Evolutionary conservation across 1,140 invertebrate species (phyloP).

Genomic region (Phocides pigmalion): DNA sequence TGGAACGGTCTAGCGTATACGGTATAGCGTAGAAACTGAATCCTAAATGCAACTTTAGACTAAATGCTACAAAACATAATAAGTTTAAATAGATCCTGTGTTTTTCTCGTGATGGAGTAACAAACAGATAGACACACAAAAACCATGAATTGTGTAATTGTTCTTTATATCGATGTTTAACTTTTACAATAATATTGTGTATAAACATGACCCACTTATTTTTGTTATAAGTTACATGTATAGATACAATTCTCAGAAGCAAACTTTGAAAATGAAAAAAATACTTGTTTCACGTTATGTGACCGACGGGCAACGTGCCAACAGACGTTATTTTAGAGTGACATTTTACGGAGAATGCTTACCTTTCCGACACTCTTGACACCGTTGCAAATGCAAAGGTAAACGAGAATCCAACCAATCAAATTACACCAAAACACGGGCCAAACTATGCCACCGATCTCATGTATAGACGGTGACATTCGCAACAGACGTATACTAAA

Average conservation of each 20-base stretch:
- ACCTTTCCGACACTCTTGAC: conserved; percentile 90
- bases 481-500: conserved; percentile 88
- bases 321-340: conserved; percentile 26
- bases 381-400: conserved; percentile 91
- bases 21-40: too few relatives aligned
- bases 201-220: too few relatives aligned
- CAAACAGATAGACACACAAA: too few relatives aligned
- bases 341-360: conserved; percentile 34
- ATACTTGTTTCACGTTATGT: conserved; percentile 13
- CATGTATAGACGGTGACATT: conserved; percentile 86
- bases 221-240: too few relatives aligned
- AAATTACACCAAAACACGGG: conserved; percentile 88
- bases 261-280: not conserved
- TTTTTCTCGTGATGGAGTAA: too few relatives aligned
- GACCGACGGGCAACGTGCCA: conserved; percentile 50
- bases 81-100: too few relatives aligned
- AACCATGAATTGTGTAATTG: too few relatives aligned
- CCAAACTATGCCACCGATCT: conserved; percentile 89
- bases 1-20: too few relatives aligned
- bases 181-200: too few relatives aligned
- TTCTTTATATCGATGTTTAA: too few relatives aligned
- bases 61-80: too few relatives aligned
- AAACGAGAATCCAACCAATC: conserved; percentile 91
- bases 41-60: too few relatives aligned
- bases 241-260: not conserved